phyloP scores from a whole-genome alignment of 1,140 invertebrate species.

The Scaptomyza graminum region DNA sequence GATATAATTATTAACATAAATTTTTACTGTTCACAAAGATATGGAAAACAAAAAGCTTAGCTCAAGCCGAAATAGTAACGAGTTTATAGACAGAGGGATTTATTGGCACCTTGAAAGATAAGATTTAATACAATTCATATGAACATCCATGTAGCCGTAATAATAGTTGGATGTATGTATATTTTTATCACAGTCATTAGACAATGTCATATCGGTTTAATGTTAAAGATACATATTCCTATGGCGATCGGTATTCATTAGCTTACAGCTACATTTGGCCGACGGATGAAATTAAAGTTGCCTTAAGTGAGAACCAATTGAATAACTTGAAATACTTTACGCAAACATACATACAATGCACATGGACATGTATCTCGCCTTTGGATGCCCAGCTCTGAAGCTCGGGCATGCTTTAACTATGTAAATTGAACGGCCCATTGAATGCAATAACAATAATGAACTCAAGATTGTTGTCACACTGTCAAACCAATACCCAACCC shows the following conservation, averaged over 20 bases:
- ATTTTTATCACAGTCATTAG: slow-evolving; percentile 7
- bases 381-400: not conserved
- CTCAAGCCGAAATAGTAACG: not conserved
- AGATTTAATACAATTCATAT: slow-evolving; percentile 9
- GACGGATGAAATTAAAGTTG: slow-evolving; percentile 43
- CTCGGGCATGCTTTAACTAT: slow-evolving; percentile 24
- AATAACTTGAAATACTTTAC: slow-evolving; percentile 44
- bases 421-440: slow-evolving; percentile 66
- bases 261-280: slow-evolving; percentile 21
- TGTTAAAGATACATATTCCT: slow-evolving; percentile 19
- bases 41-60: not conserved
- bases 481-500: not conserved
- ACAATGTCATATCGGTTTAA: slow-evolving; percentile 15
- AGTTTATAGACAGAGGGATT: not conserved
- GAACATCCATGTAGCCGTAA: not conserved
- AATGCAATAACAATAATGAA: slow-evolving; percentile 61
- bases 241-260: slow-evolving; percentile 25
- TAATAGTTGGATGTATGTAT: not conserved
- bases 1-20: too few relatives aligned
- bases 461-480: slow-evolving; percentile 36
- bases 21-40: too few relatives aligned
- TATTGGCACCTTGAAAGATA: slow-evolving; percentile 35
- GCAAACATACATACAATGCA: slow-evolving; percentile 14
- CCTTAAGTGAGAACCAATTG: slow-evolving; percentile 62
- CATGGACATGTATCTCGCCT: slow-evolving; percentile 13